Base-by-base conservation (phyloP, 2,888 invertebrate genomes). In the Ormyrus nitidulus region DNA sequence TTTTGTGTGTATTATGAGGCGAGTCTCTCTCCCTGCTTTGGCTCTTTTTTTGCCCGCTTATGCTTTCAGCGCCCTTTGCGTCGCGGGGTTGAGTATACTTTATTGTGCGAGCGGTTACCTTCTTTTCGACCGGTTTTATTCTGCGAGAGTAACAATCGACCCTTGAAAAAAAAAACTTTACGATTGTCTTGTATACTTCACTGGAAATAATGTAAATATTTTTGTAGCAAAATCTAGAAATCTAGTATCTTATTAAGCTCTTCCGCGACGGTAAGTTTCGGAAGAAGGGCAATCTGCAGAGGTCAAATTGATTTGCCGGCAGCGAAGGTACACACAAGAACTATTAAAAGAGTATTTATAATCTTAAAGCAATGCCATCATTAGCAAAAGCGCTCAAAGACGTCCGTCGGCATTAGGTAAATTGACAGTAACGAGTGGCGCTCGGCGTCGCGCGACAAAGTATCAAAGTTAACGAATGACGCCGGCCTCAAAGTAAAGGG, bases 391-490 rank as follows among this genome's bases (percentile, higher is more conserved):
- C 8, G 53, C 46, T 62, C 53, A 76, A 62, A 76, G 53, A 48
- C 59, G 61, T 76, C 68, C 66, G 53, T 66, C 76, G 62, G 49
- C 61, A 62, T 66, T 66, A 66, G 58, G 46, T 65, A 75, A 75
- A 75, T 75, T 75, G 62, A 72, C 61, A 58, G 49, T 56, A 59
- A 13, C 48, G 59, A 9, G 49, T 65, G 9, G 19, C 13, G 34
- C 19, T 13, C 49, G 13, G 19, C 34, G 34, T 4, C 34, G 34
- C 34, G 34, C 11, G 13, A 44, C 51, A 76, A 69, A 70, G 77
- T 77, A 77, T 77, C 77, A 77, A 69, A 77, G 77, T 62, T 64
- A 70, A 61, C 62, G 61, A 64, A 70, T 51, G 64, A 75, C 59
- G 70, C 56, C n/a, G 10, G 19, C 8, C 61, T 34, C 61, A 34